Conservation (phyloP, 2,113 vertebrate genomes). For the Loxodonta africana region DNA sequence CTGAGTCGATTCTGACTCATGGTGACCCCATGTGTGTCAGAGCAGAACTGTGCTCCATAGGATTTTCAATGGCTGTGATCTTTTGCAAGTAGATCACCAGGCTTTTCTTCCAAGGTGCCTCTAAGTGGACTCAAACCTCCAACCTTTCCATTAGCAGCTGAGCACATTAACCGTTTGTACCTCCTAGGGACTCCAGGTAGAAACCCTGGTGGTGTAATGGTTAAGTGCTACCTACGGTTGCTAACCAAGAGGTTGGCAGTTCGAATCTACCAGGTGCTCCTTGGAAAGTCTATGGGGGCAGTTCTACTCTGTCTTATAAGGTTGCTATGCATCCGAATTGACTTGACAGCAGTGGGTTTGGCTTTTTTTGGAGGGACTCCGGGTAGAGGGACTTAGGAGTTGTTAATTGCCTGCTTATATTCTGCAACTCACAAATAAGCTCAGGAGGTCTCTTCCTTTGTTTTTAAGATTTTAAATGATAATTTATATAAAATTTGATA, state of each 20-base stretch:
- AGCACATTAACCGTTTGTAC: not conserved
- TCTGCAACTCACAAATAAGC: not conserved
- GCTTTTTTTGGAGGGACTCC: not conserved
- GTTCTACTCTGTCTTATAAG: too few relatives aligned
- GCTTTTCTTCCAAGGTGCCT: not conserved
- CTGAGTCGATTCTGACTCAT: not conserved
- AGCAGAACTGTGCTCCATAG: not conserved
- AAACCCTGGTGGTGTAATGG: too few relatives aligned
- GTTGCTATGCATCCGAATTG: too few relatives aligned
- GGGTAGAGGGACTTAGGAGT: not conserved
- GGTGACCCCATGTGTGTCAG: not conserved
- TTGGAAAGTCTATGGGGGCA: too few relatives aligned
- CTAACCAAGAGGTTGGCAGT: too few relatives aligned
- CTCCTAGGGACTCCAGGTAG: not conserved
- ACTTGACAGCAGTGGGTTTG: too few relatives aligned
- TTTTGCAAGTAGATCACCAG: not conserved
- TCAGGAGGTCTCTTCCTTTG: not conserved
- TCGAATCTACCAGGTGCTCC: too few relatives aligned
- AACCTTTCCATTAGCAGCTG: not conserved
- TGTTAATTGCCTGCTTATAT: not conserved
- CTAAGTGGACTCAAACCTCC: not conserved
- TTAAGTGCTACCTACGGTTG: too few relatives aligned
- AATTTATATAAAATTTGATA: not conserved
- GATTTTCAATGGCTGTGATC: not conserved
- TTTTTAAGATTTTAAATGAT: constrained; percentile 18